Evolutionary conservation across 2,888 invertebrate genomes (phyloP).

Genomic region (Pyrocoelia pectoralis): DNA sequence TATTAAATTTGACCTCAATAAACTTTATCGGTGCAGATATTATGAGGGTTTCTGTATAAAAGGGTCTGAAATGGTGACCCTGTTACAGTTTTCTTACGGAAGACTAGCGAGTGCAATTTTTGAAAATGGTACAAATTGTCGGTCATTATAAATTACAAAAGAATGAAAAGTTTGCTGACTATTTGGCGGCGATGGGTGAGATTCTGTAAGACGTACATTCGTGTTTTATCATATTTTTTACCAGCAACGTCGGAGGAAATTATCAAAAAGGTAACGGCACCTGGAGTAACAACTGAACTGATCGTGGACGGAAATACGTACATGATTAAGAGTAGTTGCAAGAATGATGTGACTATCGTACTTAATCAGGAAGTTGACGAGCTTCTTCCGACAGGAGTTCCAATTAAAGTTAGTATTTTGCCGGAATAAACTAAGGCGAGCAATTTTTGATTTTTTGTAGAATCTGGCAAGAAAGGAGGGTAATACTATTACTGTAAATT

Average conservation of each 20-base stretch:
- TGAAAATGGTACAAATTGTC: conserved; percentile 3
- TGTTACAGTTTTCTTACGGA: neutral
- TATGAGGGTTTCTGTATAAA: neutral
- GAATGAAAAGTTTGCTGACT: conserved; percentile 6
- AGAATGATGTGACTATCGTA: neutral
- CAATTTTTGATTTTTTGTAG: neutral
- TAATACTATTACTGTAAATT: conserved; percentile 1
- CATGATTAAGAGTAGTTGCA: conserved; percentile 7
- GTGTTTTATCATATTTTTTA: neutral
- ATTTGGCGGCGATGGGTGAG: conserved; percentile 9
- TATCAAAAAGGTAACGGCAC: conserved; percentile 5
- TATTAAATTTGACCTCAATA: neutral
- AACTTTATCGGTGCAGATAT: neutral
- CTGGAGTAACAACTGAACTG: conserved; percentile 7
- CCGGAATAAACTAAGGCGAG: neutral
- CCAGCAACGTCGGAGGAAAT: neutral
- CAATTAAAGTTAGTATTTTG: neutral
- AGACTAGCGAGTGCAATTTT: neutral
- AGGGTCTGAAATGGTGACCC: neutral
- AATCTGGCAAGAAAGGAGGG: neutral
- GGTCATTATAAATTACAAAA: conserved; percentile 6
- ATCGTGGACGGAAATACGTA: conserved; percentile 8
- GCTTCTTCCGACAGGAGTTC: conserved; percentile 5
- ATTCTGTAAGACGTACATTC: neutral
- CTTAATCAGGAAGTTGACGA: conserved; percentile 11